Percentiles rank a stretch among this genome's conserved stretches.
Conservation (phyloP, 2,113 vertebrate genomes). For the Rhipidura dahli region DNA sequence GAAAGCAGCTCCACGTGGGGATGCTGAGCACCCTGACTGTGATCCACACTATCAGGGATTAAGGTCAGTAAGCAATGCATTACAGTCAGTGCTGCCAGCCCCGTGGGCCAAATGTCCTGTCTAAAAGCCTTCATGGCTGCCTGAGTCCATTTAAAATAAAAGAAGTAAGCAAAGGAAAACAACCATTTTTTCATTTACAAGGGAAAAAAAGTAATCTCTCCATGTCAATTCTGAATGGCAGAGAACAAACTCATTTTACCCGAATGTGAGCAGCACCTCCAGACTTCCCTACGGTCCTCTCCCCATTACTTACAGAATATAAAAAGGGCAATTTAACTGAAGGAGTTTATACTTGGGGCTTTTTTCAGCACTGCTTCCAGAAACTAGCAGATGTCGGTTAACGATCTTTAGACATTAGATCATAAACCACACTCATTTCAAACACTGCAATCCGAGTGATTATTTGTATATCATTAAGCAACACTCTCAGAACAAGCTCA, state of each 20-base stretch:
- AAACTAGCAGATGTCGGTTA: conserved; percentile 42
- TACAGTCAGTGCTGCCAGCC: not conserved
- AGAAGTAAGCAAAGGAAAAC: not conserved
- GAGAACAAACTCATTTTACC: not conserved
- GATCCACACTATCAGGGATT: not conserved
- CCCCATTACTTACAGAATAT: conserved; percentile 33
- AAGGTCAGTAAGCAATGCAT: not conserved
- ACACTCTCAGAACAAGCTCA: not conserved
- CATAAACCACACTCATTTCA: conserved; percentile 41
- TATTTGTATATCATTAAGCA: conserved; percentile 29
- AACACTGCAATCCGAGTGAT: not conserved
- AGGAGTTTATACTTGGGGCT: conserved; percentile 8
- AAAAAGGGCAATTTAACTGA: conserved; percentile 42
- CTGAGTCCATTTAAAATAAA: conserved; percentile 31
- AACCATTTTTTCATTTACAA: not conserved
- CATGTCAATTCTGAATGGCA: not conserved
- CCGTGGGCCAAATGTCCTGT: not conserved
- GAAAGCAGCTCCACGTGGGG: not conserved
- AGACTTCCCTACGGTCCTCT: not conserved
- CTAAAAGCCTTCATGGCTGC: conserved; percentile 43
- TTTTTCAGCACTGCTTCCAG: conserved; percentile 18
- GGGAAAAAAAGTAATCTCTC: not conserved
- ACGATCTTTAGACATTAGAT: conserved; percentile 43
- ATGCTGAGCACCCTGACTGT: not conserved
- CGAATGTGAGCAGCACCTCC: not conserved